Conservation (phyloP, 2,888 invertebrate genomes). For the Diarsia dahlii region DNA sequence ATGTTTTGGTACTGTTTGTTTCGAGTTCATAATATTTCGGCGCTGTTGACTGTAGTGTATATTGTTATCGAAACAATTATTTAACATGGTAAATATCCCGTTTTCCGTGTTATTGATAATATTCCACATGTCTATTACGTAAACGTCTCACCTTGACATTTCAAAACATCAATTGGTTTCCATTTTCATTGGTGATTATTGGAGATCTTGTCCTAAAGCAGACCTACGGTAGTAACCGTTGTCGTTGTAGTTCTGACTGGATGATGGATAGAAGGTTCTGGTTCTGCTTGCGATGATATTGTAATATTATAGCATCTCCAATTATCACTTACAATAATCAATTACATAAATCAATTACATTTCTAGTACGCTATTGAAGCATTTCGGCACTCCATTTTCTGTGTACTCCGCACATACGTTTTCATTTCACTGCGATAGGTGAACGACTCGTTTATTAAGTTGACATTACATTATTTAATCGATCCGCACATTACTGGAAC, state of each 20-base stretch:
- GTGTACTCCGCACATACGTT: constrained; percentile 49
- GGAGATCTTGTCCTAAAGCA: too few relatives aligned
- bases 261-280: neutral
- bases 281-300: too few relatives aligned
- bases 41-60: too few relatives aligned
- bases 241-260: neutral
- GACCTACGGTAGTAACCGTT: too few relatives aligned
- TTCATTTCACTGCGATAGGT: constrained; percentile 77
- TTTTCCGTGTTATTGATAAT: too few relatives aligned
- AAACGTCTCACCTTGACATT: neutral
- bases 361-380: neutral
- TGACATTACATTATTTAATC: constrained; percentile 82
- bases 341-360: too few relatives aligned
- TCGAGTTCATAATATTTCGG: too few relatives aligned
- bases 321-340: too few relatives aligned
- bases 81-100: too few relatives aligned
- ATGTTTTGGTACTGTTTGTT: too few relatives aligned
- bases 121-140: neutral
- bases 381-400: constrained; percentile 31
- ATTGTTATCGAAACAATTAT: too few relatives aligned
- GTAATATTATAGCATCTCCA: neutral
- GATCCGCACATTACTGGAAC: constrained; percentile 65
- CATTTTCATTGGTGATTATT: neutral
- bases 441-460: constrained; percentile 86
- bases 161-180: neutral